Evolutionary conservation across 2,113 vertebrate genomes (phyloP).

Genomic region (Spheniscus mendiculus): DNA sequence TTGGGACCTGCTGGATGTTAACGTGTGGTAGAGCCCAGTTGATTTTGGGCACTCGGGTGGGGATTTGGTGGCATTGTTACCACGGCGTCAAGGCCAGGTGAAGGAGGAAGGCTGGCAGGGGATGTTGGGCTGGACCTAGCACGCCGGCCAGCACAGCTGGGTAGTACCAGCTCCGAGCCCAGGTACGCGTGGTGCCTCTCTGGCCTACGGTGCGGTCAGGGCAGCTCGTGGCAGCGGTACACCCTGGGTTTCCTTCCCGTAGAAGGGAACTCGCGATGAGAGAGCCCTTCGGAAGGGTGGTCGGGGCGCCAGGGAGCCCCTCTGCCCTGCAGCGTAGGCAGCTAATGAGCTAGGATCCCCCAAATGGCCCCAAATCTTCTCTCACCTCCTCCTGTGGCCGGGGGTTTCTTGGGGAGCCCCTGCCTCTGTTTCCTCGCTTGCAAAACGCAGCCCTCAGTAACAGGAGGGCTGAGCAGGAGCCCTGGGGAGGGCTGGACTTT

Average conservation of each 20-base stretch:
- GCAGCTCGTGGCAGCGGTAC: background rate
- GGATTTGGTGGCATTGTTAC: no score
- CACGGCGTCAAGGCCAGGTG: fast-evolving
- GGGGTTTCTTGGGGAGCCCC: background rate
- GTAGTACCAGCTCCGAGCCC: background rate
- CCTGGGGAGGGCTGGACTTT: background rate
- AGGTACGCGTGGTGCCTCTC: background rate
- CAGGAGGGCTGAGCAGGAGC: background rate
- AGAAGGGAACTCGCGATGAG: background rate
- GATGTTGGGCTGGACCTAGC: background rate
- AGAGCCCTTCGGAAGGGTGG: fast-evolving
- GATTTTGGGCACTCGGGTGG: fast-evolving
- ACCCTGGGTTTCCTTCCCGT: background rate
- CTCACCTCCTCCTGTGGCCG: fast-evolving
- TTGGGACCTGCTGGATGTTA: background rate
- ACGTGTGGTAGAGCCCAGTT: no score
- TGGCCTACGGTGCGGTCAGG: background rate
- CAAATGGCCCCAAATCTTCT: background rate
- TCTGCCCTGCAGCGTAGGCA: background rate
- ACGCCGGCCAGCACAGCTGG: fast-evolving
- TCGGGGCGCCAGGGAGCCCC: background rate
- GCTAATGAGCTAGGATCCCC: background rate
- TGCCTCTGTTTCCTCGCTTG: background rate
- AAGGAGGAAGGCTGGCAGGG: background rate
- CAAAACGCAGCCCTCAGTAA: background rate